Evolutionary conservation across 1,140 invertebrate genomes (phyloP).

Genomic region (Lucilia cuprina): DNA sequence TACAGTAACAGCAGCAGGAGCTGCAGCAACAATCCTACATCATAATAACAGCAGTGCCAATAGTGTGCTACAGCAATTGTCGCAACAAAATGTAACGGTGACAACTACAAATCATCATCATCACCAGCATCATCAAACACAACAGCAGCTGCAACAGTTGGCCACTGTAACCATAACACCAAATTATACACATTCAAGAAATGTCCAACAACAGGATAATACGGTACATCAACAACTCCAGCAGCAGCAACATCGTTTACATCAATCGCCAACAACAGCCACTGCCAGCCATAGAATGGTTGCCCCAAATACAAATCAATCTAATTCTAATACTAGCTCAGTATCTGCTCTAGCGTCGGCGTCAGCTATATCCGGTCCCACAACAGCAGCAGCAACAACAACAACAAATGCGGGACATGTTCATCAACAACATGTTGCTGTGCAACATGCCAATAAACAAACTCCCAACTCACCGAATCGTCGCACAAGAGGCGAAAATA

Average conservation of each 20-base stretch:
- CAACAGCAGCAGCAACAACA: slow-evolving; percentile 19
- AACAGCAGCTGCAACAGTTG: slow-evolving; percentile 39
- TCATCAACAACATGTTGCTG: slow-evolving; percentile 44
- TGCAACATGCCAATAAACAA: slow-evolving; percentile 56
- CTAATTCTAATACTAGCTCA: background rate
- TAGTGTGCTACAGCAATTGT: slow-evolving; percentile 58
- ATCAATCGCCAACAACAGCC: slow-evolving; percentile 52
- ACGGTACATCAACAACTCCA: slow-evolving; percentile 44
- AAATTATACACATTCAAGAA: slow-evolving; percentile 44
- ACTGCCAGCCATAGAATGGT: slow-evolving; percentile 37
- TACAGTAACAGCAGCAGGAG: slow-evolving; percentile 42
- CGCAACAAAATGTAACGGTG: slow-evolving; percentile 58
- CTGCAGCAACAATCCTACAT: slow-evolving; percentile 53
- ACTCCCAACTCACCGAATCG: slow-evolving; percentile 73
- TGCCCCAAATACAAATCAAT: slow-evolving; percentile 19
- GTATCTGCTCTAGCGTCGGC: background rate
- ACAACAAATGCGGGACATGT: slow-evolving; percentile 28
- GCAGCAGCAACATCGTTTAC: slow-evolving; percentile 45
- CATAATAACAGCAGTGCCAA: slow-evolving; percentile 59
- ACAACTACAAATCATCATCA: slow-evolving; percentile 52
- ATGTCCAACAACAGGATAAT: background rate
- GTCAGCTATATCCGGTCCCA: background rate
- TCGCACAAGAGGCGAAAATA: slow-evolving; percentile 86
- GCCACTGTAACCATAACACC: slow-evolving; percentile 58
- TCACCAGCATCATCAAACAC: slow-evolving; percentile 40